Conservation (phyloP, 2,888 invertebrate species). For the Lumbricus terrestris region DNA sequence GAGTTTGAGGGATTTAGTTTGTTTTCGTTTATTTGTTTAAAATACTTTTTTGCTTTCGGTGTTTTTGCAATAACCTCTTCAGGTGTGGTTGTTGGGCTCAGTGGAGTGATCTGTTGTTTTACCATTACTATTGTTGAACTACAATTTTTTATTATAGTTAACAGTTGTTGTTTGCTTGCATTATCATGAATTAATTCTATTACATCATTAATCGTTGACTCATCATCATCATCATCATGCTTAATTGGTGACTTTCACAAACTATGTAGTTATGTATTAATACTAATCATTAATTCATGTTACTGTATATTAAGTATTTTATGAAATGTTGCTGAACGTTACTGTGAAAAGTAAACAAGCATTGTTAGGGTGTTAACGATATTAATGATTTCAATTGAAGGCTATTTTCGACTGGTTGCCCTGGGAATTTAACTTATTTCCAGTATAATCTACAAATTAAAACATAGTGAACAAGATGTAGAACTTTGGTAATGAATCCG, state of each 20-base stretch:
- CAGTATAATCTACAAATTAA: neutral
- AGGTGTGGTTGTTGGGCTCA: no score
- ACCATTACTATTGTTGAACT: neutral
- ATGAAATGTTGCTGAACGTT: neutral
- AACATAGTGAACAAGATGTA: neutral
- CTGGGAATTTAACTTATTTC: neutral
- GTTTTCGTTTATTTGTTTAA: no score
- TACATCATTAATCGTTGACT: neutral
- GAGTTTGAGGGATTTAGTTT: no score
- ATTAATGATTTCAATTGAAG: no score
- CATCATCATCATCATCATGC: neutral
- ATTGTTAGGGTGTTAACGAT: no score
- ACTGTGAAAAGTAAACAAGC: neutral
- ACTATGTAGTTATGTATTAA: neutral
- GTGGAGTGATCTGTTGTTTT: no score
- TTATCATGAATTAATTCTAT: neutral
- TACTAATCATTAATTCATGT: neutral
- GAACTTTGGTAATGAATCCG: neutral
- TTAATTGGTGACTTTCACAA: neutral
- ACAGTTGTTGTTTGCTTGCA: neutral
- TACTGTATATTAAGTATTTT: neutral
- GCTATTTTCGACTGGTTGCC: neutral
- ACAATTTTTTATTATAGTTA: neutral
- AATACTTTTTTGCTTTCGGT: no score
- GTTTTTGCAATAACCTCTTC: no score